Base-by-base conservation (phyloP, 2,797 vertebrate genomes). In the Alauda arvensis region DNA sequence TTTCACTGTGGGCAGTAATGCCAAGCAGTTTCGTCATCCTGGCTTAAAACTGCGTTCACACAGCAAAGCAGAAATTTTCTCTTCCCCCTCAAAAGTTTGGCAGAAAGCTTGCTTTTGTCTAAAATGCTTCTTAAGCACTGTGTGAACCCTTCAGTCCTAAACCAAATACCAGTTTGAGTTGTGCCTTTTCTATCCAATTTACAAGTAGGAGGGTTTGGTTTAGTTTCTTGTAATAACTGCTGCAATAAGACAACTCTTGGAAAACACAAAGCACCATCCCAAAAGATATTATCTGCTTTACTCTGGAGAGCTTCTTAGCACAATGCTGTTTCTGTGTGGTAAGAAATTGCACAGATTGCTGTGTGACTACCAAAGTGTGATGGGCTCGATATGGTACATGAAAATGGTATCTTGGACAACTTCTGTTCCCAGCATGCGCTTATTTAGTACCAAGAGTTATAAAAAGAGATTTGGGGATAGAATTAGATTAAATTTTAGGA, bases 31-130 rank as follows among this genome's bases (percentile, higher is more conserved):
- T 67, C 40, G 31, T 72, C 60, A 31, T 78, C 74, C 79, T 78
- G 77, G 53, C 72, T 93, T 92, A 19, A 61, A 87, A 70, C 60
- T 83, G 46, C 2, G 3, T 66, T 87, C 84, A 83, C 49, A 46
- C 37, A 80, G 78, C 74, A 60, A 56, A 78, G 77, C 49, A 90
- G 74, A 89, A 87, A 70, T 93, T 65, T 86, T 90, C 82, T 91
- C 39, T 86, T 75, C 11, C 26, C 63, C 76, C 72, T 90, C 86
- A 69, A 57, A 74, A n/a, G 43, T 66, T 91, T 94, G 93, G 94
- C 92, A 92, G 84, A 81, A 91, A 74, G 53, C n/a, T 92, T 65
- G 82, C 93, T 92, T 95, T 95, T 94, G 92, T 94, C 77, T 94
- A n/a, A 92, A 91, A 34, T 78, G 74, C 70, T 83, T 85, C 74